Percentiles rank a stretch among this genome's conserved stretches.
Conservation (phyloP, 2,888 invertebrate species). For the Campaea margaritaria region DNA sequence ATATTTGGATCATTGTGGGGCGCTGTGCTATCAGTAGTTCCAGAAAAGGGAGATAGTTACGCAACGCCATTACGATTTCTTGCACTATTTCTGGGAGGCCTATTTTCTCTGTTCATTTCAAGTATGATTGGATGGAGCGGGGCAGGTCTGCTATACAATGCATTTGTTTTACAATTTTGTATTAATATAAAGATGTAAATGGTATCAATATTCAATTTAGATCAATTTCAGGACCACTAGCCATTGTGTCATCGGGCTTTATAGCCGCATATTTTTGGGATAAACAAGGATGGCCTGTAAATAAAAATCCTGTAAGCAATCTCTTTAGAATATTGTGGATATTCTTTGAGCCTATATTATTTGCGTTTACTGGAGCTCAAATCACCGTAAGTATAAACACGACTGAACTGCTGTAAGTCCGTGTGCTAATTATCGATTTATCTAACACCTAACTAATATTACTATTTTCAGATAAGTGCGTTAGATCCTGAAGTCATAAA, state of each 20-base stretch:
- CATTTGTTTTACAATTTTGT: conserved; percentile 5
- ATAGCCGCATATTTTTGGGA: conserved; percentile 90
- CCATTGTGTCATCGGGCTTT: conserved; percentile 89
- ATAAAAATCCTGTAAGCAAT: conserved; percentile 90
- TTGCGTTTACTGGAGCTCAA: conserved; percentile 94
- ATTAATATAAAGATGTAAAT: conserved; percentile 8
- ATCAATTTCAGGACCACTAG: conserved; percentile 86
- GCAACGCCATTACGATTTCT: conserved; percentile 89
- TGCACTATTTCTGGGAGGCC: conserved; percentile 89
- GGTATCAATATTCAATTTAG: conserved; percentile 23
- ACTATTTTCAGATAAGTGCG: conserved; percentile 73
- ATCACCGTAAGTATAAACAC: conserved; percentile 84
- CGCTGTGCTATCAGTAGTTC: conserved; percentile 88
- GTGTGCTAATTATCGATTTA: too few relatives aligned
- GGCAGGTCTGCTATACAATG: conserved; percentile 66
- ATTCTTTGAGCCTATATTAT: conserved; percentile 94
- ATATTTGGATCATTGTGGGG: conserved; percentile 91
- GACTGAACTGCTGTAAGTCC: not conserved
- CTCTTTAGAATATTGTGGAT: conserved; percentile 93
- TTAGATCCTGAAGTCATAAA: conserved; percentile 87
- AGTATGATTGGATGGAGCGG: conserved; percentile 87
- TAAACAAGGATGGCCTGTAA: conserved; percentile 89
- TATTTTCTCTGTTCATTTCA: conserved; percentile 92
- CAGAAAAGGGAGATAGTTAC: conserved; percentile 89
- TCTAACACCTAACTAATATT: not conserved